phyloP scores from a whole-genome alignment of 2,888 invertebrate species.

The Azorinus chamasolen region DNA sequence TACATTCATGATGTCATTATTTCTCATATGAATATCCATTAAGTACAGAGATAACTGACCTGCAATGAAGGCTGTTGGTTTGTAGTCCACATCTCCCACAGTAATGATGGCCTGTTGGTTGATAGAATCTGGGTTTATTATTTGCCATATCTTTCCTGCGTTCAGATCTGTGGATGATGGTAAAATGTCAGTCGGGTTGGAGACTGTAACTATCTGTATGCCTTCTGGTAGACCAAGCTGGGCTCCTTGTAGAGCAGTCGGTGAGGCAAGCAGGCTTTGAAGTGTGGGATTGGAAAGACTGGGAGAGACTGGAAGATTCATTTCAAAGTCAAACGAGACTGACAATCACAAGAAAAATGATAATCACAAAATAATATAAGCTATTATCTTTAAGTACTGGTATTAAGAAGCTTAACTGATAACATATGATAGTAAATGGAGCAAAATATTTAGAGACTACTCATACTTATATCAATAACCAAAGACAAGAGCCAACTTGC shows the following conservation, averaged over 20 bases:
- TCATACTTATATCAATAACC: too few species aligned
- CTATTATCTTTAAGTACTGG: too few species aligned
- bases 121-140: slow-evolving; percentile 71
- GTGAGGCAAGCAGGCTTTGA: slow-evolving; percentile 78
- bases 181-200: slow-evolving; percentile 72
- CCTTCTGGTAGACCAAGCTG: slow-evolving; percentile 71
- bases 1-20: too few species aligned
- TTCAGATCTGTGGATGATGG: slow-evolving; percentile 61
- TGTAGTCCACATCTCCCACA: slow-evolving; percentile 63
- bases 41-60: too few species aligned
- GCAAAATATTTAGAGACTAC: too few species aligned
- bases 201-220: slow-evolving; percentile 81
- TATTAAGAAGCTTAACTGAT: too few species aligned
- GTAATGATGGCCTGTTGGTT: slow-evolving; percentile 74
- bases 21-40: too few species aligned
- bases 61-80: slow-evolving; percentile 36
- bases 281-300: slow-evolving; percentile 74
- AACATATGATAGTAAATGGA: too few species aligned
- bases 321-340: not conserved
- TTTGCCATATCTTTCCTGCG: slow-evolving; percentile 72
- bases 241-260: slow-evolving; percentile 63
- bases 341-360: not conserved
- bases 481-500: too few species aligned
- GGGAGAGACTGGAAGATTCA: slow-evolving; percentile 60
- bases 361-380: not conserved